Evolutionary conservation across 2,888 invertebrate species (phyloP).

Genomic region (Germaria angustata): DNA sequence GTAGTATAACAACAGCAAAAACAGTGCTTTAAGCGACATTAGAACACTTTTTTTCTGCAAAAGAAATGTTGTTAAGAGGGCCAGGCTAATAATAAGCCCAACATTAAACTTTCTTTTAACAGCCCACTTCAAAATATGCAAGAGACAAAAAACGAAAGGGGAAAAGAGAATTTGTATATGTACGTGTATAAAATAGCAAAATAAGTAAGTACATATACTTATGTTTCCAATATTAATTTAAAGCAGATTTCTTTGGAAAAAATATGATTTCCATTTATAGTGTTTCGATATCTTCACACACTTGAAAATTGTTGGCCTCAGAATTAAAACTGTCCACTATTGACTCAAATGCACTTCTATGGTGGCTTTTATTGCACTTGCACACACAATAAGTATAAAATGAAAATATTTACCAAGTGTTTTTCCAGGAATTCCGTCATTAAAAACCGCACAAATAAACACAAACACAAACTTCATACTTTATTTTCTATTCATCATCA

Average conservation of each 20-base stretch:
- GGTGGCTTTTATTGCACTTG: slow-evolving; percentile 16
- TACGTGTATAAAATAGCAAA: no score
- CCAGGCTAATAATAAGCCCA: slow-evolving; percentile 10
- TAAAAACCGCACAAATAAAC: slow-evolving; percentile 73
- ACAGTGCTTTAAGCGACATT: slow-evolving; percentile 27
- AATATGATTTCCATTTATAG: not conserved
- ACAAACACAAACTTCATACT: slow-evolving; percentile 66
- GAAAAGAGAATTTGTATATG: not conserved
- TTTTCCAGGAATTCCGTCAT: slow-evolving; percentile 76
- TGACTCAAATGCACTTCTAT: slow-evolving; percentile 11
- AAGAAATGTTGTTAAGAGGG: slow-evolving; percentile 8
- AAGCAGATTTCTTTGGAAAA: slow-evolving; percentile 10
- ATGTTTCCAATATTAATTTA: not conserved
- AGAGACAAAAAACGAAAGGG: not conserved
- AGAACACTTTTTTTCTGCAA: slow-evolving; percentile 8
- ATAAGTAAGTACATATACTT: not conserved
- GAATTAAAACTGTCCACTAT: slow-evolving; percentile 41
- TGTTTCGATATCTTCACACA: slow-evolving; percentile 25
- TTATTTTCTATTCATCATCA: slow-evolving; percentile 16
- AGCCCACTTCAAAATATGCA: not conserved
- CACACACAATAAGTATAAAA: slow-evolving; percentile 2
- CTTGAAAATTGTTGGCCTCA: slow-evolving; percentile 2
- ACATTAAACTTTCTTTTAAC: not conserved
- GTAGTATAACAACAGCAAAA: not conserved
- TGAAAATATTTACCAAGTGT: slow-evolving; percentile 69